Base-by-base conservation (phyloP, 2,888 invertebrate species). In the Lathronympha strigana region DNA sequence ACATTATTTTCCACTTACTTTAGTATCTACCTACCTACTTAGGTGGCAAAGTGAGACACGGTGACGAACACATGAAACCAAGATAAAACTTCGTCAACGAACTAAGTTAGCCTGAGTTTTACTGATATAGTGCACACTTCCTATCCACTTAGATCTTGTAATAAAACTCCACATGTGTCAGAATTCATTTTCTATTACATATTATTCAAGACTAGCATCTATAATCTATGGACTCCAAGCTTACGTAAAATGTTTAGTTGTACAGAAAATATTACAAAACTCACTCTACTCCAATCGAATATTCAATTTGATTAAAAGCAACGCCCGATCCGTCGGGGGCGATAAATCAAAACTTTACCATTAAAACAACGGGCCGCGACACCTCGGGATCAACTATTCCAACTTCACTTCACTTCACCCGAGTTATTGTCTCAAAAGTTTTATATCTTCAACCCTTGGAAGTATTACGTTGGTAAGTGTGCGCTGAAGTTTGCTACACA, bases 281-380 rank as follows among this genome's bases (percentile, higher is more conserved):
- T 71, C 71, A 71, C 68, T 63, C 50, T 60, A 66, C 75, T 76
- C 72, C 67, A 68, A 63, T 73, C 73, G 72, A 73, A 76, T 75
- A 76, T 73, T 77, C 79, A 70, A 71, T 72, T 71, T 72, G 68
- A 73, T 84, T 85, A 84, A 86, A 83, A 81, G 40, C 38, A 55
- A 33, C 47, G n/a, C n/a, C n/a, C n/a, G 81, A 73, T 81, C 74
- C 73, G 67, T 73, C 68, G 70, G 70, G 72, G 74, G 76, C 74
- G 79, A 84, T 90, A 88, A 88, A 87, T 88, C 86, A 87, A 84
- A 90, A 89, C 87, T 88, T 86, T 74, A 73, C 86, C 79, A 86
- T 88, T 85, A 86, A 82, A 82, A 79, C 84, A 82, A 82, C 78
- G 77, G 77, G 69, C 81, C 74, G 76, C 80, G 84, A 85, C 85